Evolutionary conservation across 2,113 vertebrate species (phyloP), one percentile per base, ranked within the genome.

Genomic region (Cariama cristata): DNA sequence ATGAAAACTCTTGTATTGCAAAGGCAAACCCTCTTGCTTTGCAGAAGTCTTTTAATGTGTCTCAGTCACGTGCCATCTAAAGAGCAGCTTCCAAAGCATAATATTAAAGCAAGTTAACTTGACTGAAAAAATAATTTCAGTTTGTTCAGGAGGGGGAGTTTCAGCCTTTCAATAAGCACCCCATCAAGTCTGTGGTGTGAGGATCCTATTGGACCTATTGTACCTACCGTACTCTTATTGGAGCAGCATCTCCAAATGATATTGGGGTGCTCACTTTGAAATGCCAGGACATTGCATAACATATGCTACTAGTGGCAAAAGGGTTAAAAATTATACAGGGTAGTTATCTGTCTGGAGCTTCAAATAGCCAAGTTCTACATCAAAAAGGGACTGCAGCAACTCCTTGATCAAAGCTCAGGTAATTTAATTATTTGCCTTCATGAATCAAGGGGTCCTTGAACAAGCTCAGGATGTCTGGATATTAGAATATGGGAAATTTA

Each of bases 361-460:
- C 97, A 94, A 95, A 93, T 62, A 95, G 67, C 77, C 84, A 47
- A 76, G 4, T 44, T 80, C 55, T 18, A 79, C 96, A 94, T 97
- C 89, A 97, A 95, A 96, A 83, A 91, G 47, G n/a, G 58, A 80
- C 63, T 63, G 81, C 86, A 83, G 74, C 68, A 35, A 69, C 71
- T 91, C 30, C 69, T 50, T 96, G 94, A 97, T 96, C 94, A 97
- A 97, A 97, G 96, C 93, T 74, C 77, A 96, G 95, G 95, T 97
- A 96, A 97, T 97, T 96, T 94, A 97, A 97, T 97, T 96, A 97
- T 96, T 96, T 96, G 89, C 87, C 84, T 94, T 91, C 84, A 74
- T 90, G 81, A 93, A 94, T 95, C 77, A 88, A 94, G 93, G 92
- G 84, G 69, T 86, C 45, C 84, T 96, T 94, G 89, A 97, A 88